A percentile compares a stretch with the other conserved stretches of the same genome.
These are phyloP conservation scores for Pterophyllum scalare DNA, from an alignment of 2,113 vertebrate species.

Conservation along the genomic window DNA sequence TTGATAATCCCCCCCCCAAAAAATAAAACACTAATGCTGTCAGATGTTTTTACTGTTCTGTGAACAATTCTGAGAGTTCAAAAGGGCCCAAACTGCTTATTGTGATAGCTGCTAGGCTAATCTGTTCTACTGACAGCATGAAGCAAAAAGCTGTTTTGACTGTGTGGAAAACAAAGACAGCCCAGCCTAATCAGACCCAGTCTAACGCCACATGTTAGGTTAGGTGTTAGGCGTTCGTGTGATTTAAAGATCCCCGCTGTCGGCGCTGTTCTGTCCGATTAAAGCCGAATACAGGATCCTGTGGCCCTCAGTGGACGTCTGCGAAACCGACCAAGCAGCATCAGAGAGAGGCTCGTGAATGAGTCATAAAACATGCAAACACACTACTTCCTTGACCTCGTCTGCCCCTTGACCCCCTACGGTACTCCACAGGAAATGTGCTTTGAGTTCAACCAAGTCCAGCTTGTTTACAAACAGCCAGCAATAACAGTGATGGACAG, in stretches of 20 bases:
- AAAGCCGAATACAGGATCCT: not conserved
- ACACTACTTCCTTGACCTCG: not conserved
- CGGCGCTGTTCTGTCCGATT: constrained; percentile 21
- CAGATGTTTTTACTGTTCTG: not conserved
- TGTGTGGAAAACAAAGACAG: not conserved
- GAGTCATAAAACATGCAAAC: constrained; percentile 33
- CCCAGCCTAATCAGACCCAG: not conserved
- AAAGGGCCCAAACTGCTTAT: not conserved
- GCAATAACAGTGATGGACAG: not conserved
- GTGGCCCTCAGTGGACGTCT: not conserved
- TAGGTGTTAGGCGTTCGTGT: no score
- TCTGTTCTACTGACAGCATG: not conserved
- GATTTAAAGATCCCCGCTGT: constrained; percentile 40
- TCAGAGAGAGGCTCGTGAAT: not conserved
- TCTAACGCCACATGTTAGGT: not conserved
- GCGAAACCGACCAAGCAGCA: constrained; percentile 8
- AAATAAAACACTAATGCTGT: not conserved
- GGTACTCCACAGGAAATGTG: constrained; percentile 18
- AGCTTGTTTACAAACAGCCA: constrained; percentile 9
- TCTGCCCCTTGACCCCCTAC: constrained; percentile 20
- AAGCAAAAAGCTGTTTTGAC: not conserved
- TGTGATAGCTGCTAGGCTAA: not conserved
- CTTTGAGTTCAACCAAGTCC: not conserved
- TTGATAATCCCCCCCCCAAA: not conserved
- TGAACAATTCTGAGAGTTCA: not conserved